phyloP scores from a whole-genome alignment of 2,888 invertebrate genomes.

The Gastrophysa polygoni region DNA sequence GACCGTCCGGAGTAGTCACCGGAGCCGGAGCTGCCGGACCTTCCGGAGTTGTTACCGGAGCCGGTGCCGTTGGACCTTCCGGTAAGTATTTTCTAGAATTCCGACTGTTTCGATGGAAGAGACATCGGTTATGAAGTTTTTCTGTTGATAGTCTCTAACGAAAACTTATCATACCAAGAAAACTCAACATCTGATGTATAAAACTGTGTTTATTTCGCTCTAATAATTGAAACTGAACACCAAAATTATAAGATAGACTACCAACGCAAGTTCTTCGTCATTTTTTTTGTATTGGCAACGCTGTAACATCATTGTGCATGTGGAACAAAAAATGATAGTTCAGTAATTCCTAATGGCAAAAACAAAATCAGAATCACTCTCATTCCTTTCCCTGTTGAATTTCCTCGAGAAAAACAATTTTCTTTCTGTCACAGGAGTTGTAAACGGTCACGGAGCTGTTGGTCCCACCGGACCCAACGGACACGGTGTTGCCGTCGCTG shows the following conservation, averaged over 20 bases:
- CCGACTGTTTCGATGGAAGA: too few relatives aligned
- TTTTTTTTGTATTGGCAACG: too few relatives aligned
- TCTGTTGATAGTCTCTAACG: background rate
- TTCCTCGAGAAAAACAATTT: too few relatives aligned
- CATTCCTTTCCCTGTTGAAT: background rate
- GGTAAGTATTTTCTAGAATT: background rate
- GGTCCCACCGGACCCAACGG: constrained; percentile 35
- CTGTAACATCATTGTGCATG: too few relatives aligned
- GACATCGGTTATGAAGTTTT: background rate
- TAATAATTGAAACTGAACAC: too few relatives aligned
- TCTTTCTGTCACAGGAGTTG: constrained; percentile 20
- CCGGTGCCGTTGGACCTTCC: constrained; percentile 22
- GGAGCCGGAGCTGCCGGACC: constrained; percentile 21
- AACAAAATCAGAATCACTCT: background rate
- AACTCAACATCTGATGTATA: too few relatives aligned
- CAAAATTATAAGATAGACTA: too few relatives aligned
- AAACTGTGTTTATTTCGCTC: too few relatives aligned
- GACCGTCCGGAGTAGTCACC: constrained; percentile 24
- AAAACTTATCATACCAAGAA: too few relatives aligned
- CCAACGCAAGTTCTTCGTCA: too few relatives aligned
- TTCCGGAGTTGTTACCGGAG: constrained; percentile 19
- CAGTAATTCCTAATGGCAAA: too few relatives aligned
- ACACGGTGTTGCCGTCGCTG: constrained; percentile 14
- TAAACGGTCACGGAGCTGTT: constrained; percentile 33
- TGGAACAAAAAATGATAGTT: too few relatives aligned